These are phyloP conservation scores for Thecocarcelia acutangulata DNA, from an alignment of 2,888 invertebrate genomes.

Conservation along the genomic window DNA sequence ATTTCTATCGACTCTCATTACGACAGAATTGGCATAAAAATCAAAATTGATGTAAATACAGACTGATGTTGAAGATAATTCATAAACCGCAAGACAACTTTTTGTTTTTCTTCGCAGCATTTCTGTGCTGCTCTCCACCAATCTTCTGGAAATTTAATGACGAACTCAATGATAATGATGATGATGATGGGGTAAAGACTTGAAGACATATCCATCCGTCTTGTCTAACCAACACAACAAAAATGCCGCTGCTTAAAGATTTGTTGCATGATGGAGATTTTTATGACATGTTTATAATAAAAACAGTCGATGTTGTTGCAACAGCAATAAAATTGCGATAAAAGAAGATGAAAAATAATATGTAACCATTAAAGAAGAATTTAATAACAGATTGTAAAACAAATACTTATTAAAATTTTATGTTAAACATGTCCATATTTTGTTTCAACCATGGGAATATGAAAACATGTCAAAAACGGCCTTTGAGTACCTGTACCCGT, in stretches of 20 bases:
- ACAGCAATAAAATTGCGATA: conserved; percentile 25
- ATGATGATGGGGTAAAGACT: conserved; percentile 45
- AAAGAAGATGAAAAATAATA: conserved; percentile 12
- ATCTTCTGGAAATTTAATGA: conserved; percentile 42
- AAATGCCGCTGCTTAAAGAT: conserved; percentile 51
- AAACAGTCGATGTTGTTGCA: conserved; percentile 47
- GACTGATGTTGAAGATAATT: conserved; percentile 61
- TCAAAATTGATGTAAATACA: conserved; percentile 58
- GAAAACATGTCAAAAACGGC: too few relatives aligned
- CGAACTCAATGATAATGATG: conserved; percentile 30
- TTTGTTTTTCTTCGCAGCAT: not conserved
- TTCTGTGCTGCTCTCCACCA: not conserved
- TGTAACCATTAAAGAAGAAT: conserved; percentile 27
- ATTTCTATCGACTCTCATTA: conserved; percentile 39
- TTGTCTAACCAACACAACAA: conserved; percentile 59
- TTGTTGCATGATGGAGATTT: conserved; percentile 57
- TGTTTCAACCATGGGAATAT: too few relatives aligned
- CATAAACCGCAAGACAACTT: conserved; percentile 58
- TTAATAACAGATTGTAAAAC: conserved; percentile 21
- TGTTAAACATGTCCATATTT: conserved; percentile 27
- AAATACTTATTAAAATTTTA: conserved; percentile 23
- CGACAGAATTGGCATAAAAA: conserved; percentile 51
- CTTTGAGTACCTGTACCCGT: too few relatives aligned
- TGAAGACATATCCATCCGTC: conserved; percentile 46
- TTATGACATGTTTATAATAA: conserved; percentile 67